Conservation (phyloP, 2,888 invertebrate species). For the Apamea crenata region DNA sequence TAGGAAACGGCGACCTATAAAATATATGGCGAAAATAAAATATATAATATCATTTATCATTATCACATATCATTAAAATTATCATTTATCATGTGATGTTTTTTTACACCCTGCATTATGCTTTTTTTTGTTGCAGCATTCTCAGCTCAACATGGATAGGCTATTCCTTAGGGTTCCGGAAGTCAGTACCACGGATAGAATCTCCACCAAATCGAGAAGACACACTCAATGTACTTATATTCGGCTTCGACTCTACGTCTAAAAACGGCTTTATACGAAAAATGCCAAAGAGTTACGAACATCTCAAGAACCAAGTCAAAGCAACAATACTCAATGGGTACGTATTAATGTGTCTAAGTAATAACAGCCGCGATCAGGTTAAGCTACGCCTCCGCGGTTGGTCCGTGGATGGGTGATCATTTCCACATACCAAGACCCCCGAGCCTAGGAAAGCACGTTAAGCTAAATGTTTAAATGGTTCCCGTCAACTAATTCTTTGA, state of each 20-base stretch:
- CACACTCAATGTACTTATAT: constrained; percentile 93
- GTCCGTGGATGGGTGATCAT: no score
- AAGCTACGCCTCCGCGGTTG: no score
- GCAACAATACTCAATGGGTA: constrained; percentile 67
- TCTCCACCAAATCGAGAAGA: constrained; percentile 67
- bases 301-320: constrained; percentile 88
- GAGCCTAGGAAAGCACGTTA: no score
- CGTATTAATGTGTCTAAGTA: neutral
- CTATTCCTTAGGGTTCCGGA: constrained; percentile 76
- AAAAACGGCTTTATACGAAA: constrained; percentile 95
- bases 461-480: no score
- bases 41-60: no score
- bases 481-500: no score
- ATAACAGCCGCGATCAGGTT: no score
- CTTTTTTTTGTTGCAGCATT: constrained; percentile 66
- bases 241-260: constrained; percentile 97
- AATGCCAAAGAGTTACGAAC: constrained; percentile 94
- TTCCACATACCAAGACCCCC: no score
- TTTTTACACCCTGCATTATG: neutral
- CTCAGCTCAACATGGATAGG: constrained; percentile 79
- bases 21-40: no score
- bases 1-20: no score
- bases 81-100: neutral
- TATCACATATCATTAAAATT: no score
- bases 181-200: constrained; percentile 51